These are phyloP conservation scores for Lepidochrysops patricia DNA, from an alignment of 2,888 invertebrate species.

Conservation along the genomic window DNA sequence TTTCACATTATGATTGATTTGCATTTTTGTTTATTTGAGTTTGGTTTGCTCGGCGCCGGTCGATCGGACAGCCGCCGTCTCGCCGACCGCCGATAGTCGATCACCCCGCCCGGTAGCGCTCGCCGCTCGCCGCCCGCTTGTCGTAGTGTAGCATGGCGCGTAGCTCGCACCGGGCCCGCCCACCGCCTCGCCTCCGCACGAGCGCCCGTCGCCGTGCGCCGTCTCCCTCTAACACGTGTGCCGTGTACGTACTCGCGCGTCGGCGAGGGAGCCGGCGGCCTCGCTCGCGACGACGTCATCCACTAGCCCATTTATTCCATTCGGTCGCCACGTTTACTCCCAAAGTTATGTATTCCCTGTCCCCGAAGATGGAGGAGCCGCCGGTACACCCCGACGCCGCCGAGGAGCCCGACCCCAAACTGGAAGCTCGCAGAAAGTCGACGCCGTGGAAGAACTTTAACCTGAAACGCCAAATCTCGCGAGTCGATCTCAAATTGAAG, in stretches of 20 bases:
- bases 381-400: constrained; percentile 35
- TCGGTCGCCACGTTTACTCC: constrained; percentile 34
- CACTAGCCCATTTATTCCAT: background rate
- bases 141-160: constrained; percentile 61
- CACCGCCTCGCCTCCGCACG: background rate
- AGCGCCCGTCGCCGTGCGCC: background rate
- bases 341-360: constrained; percentile 50
- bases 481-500: constrained; percentile 83
- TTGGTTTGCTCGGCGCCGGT: constrained; percentile 43
- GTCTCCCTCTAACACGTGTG: background rate
- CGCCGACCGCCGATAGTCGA: constrained; percentile 20
- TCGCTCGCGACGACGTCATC: background rate
- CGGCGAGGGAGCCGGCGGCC: constrained; percentile 17
- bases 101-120: background rate
- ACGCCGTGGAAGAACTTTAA: constrained; percentile 86
- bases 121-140: constrained; percentile 33
- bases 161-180: constrained; percentile 28
- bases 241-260: background rate
- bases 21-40: constrained; percentile 45
- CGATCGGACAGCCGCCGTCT: constrained; percentile 21
- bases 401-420: constrained; percentile 40
- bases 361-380: constrained; percentile 53
- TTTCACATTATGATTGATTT: constrained; percentile 54
- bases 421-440: constrained; percentile 76
- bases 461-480: constrained; percentile 86